Evolutionary conservation across 2,797 vertebrate genomes (phyloP), one percentile per base, ranked within the genome.

Genomic region (Hippoglossus hippoglossus): DNA sequence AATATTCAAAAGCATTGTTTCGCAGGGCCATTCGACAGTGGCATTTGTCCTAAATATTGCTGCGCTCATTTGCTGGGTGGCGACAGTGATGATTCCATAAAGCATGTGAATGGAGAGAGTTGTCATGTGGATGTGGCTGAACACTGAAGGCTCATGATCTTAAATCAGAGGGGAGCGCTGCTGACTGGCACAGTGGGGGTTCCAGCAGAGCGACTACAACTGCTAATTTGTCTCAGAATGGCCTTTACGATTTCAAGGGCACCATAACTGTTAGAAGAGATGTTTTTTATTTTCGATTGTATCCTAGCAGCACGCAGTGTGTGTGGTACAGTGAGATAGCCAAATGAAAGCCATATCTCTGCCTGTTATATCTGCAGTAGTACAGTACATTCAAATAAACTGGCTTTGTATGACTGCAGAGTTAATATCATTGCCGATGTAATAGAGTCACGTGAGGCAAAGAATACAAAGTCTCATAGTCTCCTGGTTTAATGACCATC

Each of bases 61-160:
- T 39, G 74, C 16, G 75, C 87, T 92, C 84, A 80, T 92, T 87
- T 84, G 82, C 82, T 66, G 85, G 86, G 83, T 68, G 77, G 84
- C 67, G 86, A 88, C 85, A 73, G 71, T 90, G 90, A 94, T 92
- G 93, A 87, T 92, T 94, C 91, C 90, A 95, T 95, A 94, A 94
- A 95, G 79, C 90, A 94, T 75, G 31, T 57, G 88, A 94, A 94
- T 91, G 88, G 91, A 88, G 84, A 83, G 88, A 90, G 89, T 90
- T 92, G 92, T 93, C 93, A 92, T 85, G 87, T 73, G 76, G 77
- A 79, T 85, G 85, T 77, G 85, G 79, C 75, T 71, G 77, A 80
- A 81, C 82, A 70, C 86, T 76, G 90, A 87, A 88, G 87, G 87
- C 92, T 91, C 91, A 88, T 92, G 90, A 92, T 91, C 81, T 85